Base-by-base conservation (phyloP, 35 echinoderm and acorn worm species). In the Ophiothrix spiculata region DNA sequence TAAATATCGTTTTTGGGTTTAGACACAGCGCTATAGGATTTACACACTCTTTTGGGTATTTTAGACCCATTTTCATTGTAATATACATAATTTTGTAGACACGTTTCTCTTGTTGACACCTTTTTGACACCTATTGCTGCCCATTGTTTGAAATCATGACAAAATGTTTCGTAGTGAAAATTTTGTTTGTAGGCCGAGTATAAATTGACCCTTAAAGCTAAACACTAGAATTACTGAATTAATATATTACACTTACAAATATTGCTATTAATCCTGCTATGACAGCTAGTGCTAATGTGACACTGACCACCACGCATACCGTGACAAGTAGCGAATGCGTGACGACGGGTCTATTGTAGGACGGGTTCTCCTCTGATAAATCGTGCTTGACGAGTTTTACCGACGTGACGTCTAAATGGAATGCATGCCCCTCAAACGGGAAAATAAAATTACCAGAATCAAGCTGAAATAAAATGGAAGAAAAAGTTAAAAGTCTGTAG, bases 211-310 rank as follows among this genome's bases (percentile, higher is more conserved):
- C 76, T 78, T 4, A 78, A 78, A 8, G 11, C n/a, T 35, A 31
- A 76, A 35, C 6, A 76, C 34, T 76, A 8, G 29, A 78, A n/a
- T n/a, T n/a, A n/a, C n/a, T n/a, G n/a, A n/a, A 17, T n/a, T 33
- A 78, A 17, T 33, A 81, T 46, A 40, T 82, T 33, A 29, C 36
- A 84, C 81, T 84, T 64, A 84, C 81, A 64, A 84, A 64, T 21
- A 84, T 84, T 23, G 39, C 54, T 4, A 84, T 37, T 2, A 60
- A 35, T 63, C 81, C 81, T 14, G 63, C 63, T 12, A 84, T 84
- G 29, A 84, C 81, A 19, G 81, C 81, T 33, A 84, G 34, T 3
- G 69, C 37, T 84, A 84, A 63, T 32, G 63, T 37, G 1, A 69
- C 42, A 25, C 81, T 84, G 10, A 84, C 81, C 0, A 84, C 46